Conservation (phyloP, 1,140 invertebrate genomes). For the Musca domestica region DNA sequence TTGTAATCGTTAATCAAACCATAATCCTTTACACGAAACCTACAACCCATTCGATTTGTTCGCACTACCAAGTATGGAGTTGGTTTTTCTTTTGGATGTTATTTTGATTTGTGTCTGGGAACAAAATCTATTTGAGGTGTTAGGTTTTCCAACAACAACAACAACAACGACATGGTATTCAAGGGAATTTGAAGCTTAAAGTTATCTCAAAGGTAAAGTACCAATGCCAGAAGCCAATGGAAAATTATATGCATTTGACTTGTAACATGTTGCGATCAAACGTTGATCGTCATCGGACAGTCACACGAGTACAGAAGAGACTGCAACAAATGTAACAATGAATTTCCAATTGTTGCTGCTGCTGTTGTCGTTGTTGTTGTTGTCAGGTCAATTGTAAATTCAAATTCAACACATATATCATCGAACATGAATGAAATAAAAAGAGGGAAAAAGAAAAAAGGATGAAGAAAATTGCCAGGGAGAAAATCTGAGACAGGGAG, state of each 20-base stretch:
- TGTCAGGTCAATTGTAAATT: slow-evolving; percentile 15
- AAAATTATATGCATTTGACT: slow-evolving; percentile 13
- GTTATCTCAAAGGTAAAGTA: not conserved
- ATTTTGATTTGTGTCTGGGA: too few relatives aligned
- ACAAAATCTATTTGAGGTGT: too few relatives aligned
- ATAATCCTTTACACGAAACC: slow-evolving; percentile 9
- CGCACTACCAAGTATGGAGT: not conserved
- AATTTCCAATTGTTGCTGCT: not conserved
- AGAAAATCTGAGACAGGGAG: too few relatives aligned
- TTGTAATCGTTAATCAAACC: slow-evolving; percentile 20
- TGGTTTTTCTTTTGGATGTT: not conserved
- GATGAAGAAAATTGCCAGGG: too few relatives aligned
- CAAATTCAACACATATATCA: slow-evolving; percentile 19
- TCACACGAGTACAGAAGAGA: not conserved
- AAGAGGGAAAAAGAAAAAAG: too few relatives aligned
- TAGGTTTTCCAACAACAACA: too few relatives aligned
- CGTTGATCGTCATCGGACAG: not conserved
- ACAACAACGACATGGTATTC: too few relatives aligned
- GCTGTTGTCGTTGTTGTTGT: not conserved
- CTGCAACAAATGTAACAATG: slow-evolving; percentile 1
- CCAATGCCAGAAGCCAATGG: slow-evolving; percentile 20
- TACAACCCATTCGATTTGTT: not conserved
- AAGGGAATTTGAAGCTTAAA: too few relatives aligned
- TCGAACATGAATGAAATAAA: not conserved
- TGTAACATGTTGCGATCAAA: slow-evolving; percentile 13